Conservation (phyloP, 2,888 invertebrate genomes). For the Campoplex nolae region DNA sequence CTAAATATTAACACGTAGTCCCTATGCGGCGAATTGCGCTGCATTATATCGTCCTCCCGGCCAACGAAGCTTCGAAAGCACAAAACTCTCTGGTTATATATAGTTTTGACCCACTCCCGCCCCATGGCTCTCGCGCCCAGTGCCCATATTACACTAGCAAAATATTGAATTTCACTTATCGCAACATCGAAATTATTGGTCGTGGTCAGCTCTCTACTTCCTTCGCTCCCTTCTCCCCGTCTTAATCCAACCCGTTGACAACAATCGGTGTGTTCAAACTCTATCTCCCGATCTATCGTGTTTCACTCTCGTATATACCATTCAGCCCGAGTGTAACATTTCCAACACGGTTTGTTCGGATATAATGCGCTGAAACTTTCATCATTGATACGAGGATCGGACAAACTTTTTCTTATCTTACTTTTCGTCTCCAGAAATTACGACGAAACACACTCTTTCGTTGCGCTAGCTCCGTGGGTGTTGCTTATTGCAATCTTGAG, state of each 20-base stretch:
- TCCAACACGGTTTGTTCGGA: background rate
- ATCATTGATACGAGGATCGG: background rate
- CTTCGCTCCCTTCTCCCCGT: background rate
- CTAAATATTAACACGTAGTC: conserved; percentile 80
- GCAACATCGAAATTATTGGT: conserved; percentile 76
- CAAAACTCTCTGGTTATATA: conserved; percentile 38
- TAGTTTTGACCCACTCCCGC: conserved; percentile 9
- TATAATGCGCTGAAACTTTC: background rate
- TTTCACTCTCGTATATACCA: background rate
- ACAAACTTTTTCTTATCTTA: background rate
- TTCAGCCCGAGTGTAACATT: background rate
- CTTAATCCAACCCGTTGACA: conserved; percentile 18
- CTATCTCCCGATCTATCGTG: conserved; percentile 36
- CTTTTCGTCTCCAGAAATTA: background rate
- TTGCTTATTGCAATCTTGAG: background rate
- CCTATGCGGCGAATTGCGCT: conserved; percentile 76
- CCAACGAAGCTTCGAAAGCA: conserved; percentile 49
- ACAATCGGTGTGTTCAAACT: conserved; percentile 15
- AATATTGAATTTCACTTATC: conserved; percentile 82
- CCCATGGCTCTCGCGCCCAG: conserved; percentile 46
- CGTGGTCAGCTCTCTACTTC: conserved; percentile 49
- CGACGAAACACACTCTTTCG: background rate
- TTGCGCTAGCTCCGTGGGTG: background rate
- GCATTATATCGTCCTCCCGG: conserved; percentile 76
- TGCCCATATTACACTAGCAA: conserved; percentile 74